Base-by-base conservation (phyloP, 2,113 vertebrate genomes). In the Diphyllodes magnificus region DNA sequence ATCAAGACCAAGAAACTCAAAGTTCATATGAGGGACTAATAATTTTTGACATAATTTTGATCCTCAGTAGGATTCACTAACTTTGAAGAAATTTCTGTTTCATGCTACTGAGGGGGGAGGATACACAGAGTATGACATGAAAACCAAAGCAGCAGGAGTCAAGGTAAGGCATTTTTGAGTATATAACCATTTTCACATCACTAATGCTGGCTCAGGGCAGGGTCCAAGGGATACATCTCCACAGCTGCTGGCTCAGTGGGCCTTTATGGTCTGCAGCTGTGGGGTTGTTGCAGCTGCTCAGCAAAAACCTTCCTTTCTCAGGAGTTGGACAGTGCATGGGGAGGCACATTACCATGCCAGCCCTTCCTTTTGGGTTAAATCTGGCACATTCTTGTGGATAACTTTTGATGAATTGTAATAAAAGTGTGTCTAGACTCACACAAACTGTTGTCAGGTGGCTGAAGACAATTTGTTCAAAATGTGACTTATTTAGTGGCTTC, bases 261-360 rank as follows among this genome's bases (percentile, higher is more conserved):
- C 63, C 95, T 94, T 96, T 95, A 92, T 79, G 91, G 54, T 47
- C 73, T 92, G 88, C 95, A 96, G 90, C 86, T 97, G 90, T 82
- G 94, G 54, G 39, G 7, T 28, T 15, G 1, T 53, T 88, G 90
- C 56, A 77, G 44, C 64, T 93, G 51, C 92, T 91, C 70, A 95
- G 88, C 61, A 86, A 95, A 94, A 96, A 90, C 61, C 30, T 91
- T 64, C 79, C 45, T 95, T 92, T 90, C 95, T 96, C 81, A 92
- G 82, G 81, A 96, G 86, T 70, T 95, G 78, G 76, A 66, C 60
- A 92, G 93, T 78, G 51, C 47, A 27, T 17, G 78, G 79, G 88
- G 75, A 95, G 77, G 65, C 54, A 73, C 70, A 31, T 92, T 37
- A 35, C 59, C 56, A 51, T 39, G 59, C 31, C 51, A 30, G 60